Conservation (phyloP, 1,140 invertebrate species). For the Scaptomyza graminum region DNA sequence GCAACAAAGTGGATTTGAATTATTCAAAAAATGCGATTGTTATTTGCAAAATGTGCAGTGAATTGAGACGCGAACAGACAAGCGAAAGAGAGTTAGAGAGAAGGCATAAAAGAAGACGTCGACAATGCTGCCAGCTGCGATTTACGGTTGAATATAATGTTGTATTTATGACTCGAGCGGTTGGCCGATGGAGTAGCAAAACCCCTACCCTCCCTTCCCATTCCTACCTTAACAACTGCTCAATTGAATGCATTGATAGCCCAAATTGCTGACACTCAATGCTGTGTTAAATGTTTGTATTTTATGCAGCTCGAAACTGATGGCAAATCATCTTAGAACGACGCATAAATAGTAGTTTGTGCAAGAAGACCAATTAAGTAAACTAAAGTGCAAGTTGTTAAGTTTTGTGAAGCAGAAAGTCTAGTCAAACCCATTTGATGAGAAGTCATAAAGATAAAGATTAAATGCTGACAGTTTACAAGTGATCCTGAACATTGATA, state of each 20-base stretch:
- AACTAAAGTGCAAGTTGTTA: background rate
- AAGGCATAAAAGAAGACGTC: constrained; percentile 12
- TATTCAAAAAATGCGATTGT: constrained; percentile 82
- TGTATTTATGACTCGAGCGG: constrained; percentile 77
- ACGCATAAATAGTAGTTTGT: background rate
- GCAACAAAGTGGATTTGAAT: constrained; percentile 81
- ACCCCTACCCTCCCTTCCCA: background rate
- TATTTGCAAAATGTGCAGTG: constrained; percentile 81
- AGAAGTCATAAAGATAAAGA: background rate
- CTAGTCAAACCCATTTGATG: background rate
- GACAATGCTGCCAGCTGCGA: constrained; percentile 65
- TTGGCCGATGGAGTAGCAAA: constrained; percentile 47
- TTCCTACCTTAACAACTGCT: background rate
- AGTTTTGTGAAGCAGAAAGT: background rate
- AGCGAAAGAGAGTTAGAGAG: constrained; percentile 26
- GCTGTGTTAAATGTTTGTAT: constrained; percentile 23
- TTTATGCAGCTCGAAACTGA: constrained; percentile 27
- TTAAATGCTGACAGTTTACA: background rate
- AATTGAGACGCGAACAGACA: constrained; percentile 76
- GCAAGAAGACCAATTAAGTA: constrained; percentile 9
- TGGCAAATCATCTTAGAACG: background rate
- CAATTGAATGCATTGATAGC: constrained; percentile 44
- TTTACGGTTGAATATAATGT: constrained; percentile 76
- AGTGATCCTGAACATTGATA: background rate
- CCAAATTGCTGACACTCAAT: constrained; percentile 36